Evolutionary conservation across 2,888 invertebrate genomes (phyloP), one percentile per base, ranked within the genome.

Genomic region (Molorchus minor): DNA sequence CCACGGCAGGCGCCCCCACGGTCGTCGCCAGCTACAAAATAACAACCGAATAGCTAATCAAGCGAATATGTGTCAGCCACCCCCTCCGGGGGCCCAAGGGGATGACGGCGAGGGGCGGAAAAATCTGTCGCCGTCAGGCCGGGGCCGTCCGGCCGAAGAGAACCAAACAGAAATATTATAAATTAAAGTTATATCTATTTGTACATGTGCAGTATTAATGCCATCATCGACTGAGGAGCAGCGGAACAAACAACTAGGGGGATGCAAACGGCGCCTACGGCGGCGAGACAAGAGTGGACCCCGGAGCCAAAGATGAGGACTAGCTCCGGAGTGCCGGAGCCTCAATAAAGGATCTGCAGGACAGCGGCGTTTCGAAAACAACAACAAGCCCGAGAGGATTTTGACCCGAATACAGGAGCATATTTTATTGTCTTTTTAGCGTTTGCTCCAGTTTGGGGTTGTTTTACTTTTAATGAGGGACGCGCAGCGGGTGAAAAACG

Each of bases 281-380:
- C 66, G 76, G 63, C 75, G 74, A 72, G 75, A 70, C 75, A 71
- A 62, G 68, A 73, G 75, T 71, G 74, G 74, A 74, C 75, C 65
- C 65, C 66, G 73, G 74, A 72, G 72, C 69, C 69, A 65, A 67
- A 61, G 62, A 68, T 59, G 64, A 67, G 67, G 60, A 63, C 68
- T 52, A 67, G 65, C 68, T 66, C 64, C 67, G 65, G 56, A 59
- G 52, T 51, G 47, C 38, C 40, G 61, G 67, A 66, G 63, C 61
- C 65, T 58, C 64, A 66, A 56, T 63, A 66, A 66, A 58, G 61
- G 61, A 58, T 58, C 65, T 58, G 63, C 65, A 64, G 65, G 65
- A 64, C 63, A 65, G 51, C 61, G 56, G 63, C 67, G 58, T 60
- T n/a, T 65, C 63, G 70, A 73, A 72, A 73, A 74, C 72, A 74